Conservation (phyloP, 2,113 vertebrate species). For the Hippotragus niger region DNA sequence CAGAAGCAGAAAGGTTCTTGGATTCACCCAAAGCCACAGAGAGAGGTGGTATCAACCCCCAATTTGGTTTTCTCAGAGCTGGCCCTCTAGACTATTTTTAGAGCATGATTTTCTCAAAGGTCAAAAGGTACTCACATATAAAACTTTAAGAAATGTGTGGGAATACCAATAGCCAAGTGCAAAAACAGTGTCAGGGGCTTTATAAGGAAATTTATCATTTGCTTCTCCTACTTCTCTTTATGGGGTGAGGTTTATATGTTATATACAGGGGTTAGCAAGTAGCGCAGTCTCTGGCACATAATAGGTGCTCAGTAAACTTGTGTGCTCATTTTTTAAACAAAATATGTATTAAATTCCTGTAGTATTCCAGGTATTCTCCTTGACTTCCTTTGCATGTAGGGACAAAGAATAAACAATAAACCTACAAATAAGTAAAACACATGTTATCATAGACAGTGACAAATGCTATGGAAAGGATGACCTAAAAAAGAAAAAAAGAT, state of each 20-base stretch:
- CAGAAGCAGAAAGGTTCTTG: slow-evolving; percentile 56
- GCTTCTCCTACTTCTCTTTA: neutral
- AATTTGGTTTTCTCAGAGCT: slow-evolving; percentile 25
- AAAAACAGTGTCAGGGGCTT: neutral
- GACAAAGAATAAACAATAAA: neutral
- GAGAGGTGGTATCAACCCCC: slow-evolving; percentile 26
- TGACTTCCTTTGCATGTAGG: neutral
- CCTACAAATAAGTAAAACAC: neutral
- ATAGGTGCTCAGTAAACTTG: neutral
- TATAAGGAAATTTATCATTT: neutral
- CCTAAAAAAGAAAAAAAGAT: neutral
- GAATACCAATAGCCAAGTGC: neutral
- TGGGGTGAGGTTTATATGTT: neutral
- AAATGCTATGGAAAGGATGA: neutral
- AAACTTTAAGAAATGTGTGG: neutral
- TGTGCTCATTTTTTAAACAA: neutral
- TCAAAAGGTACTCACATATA: neutral
- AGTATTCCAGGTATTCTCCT: neutral
- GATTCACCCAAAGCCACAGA: slow-evolving; percentile 52
- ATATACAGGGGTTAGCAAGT: neutral
- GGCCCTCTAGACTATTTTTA: neutral
- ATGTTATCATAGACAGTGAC: neutral
- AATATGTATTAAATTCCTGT: neutral
- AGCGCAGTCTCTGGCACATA: neutral
- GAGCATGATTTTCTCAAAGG: slow-evolving; percentile 39